A percentile compares a stretch with the other conserved stretches of the same genome.
These are phyloP conservation scores for Hemichromis elongatus DNA, from an alignment of 2,113 vertebrate genomes.

Conservation along the genomic window DNA sequence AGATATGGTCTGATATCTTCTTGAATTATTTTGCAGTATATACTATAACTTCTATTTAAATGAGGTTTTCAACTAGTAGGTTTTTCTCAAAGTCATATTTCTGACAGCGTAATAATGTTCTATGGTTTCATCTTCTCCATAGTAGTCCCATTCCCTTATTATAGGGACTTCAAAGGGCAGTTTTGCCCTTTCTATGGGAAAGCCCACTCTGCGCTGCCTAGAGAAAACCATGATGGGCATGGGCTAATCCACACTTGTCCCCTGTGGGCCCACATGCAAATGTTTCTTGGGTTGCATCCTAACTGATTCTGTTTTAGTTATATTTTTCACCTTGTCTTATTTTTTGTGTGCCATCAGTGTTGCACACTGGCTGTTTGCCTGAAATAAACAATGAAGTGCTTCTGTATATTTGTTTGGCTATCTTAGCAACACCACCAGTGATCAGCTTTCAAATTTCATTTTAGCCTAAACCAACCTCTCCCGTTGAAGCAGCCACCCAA, in stretches of 20 bases:
- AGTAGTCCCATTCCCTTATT: neutral
- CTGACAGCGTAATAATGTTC: neutral
- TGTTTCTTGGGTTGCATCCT: neutral
- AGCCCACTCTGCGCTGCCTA: neutral
- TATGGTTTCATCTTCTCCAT: neutral
- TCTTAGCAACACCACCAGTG: neutral
- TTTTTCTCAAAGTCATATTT: neutral
- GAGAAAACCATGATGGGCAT: neutral
- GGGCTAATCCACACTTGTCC: neutral
- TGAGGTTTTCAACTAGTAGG: neutral
- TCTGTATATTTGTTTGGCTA: neutral
- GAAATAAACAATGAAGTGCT: neutral
- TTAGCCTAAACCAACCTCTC: constrained; percentile 64
- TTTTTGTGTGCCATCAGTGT: neutral
- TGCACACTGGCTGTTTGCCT: neutral
- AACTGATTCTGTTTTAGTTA: neutral
- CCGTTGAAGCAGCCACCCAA: constrained; percentile 19
- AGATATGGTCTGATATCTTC: too few species aligned
- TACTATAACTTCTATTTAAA: too few species aligned
- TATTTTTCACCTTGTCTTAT: neutral
- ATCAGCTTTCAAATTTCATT: neutral
- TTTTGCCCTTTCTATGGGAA: neutral
- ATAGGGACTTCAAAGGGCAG: neutral
- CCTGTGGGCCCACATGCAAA: neutral
- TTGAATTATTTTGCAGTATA: too few species aligned